phyloP scores from a whole-genome alignment of 2,113 vertebrate genomes.

The Uropsilus gracilis region DNA sequence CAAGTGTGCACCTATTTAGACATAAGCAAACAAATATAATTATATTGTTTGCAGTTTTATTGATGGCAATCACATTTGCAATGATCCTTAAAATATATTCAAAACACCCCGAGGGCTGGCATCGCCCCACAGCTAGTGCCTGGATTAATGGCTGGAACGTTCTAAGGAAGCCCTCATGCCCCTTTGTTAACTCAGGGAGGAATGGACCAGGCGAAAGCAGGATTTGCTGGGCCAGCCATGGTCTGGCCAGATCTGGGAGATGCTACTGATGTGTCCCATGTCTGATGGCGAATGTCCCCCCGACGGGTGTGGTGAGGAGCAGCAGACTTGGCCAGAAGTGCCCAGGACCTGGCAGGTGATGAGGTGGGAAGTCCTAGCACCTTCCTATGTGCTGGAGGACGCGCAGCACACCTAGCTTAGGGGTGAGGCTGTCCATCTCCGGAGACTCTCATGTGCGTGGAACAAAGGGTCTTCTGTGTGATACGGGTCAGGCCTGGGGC shows the following conservation, averaged over 20 bases:
- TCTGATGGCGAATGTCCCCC: background rate
- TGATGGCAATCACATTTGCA: conserved; percentile 88
- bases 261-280: no score
- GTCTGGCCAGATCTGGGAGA: background rate
- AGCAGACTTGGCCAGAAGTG: background rate
- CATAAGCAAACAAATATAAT: conserved; percentile 86
- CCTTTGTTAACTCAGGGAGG: conserved; percentile 81
- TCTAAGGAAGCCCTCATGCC: conserved; percentile 78
- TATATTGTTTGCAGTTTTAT: conserved; percentile 87
- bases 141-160: conserved; percentile 85
- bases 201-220: background rate
- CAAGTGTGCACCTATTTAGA: conserved; percentile 70
- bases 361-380: background rate
- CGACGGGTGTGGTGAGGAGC: background rate
- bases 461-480: background rate
- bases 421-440: rapidly evolving
- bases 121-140: conserved; percentile 77
- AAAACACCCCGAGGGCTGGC: conserved; percentile 87
- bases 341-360: background rate
- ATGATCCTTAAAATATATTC: conserved; percentile 90
- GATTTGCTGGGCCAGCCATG: background rate
- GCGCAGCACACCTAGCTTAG: rapidly evolving
- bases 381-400: background rate
- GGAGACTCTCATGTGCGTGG: no score
- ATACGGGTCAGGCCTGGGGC: background rate